Evolutionary conservation across 2,888 invertebrate genomes (phyloP).

Genomic region (Drosophila algonquin): DNA sequence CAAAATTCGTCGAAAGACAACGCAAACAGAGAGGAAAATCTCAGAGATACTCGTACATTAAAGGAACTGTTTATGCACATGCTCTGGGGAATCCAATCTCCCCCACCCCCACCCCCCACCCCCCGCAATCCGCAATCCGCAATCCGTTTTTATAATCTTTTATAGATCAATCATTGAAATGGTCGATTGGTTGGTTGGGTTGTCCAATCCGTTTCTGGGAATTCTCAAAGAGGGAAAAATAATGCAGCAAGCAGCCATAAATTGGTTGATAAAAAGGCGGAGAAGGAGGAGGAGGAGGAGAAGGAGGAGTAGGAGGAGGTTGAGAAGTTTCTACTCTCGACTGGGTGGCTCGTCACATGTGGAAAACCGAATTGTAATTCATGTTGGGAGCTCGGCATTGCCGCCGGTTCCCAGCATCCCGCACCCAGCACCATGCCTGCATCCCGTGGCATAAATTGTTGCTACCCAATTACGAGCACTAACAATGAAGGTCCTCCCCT

Average conservation of each 20-base stretch:
- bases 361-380: slow-evolving; percentile 66
- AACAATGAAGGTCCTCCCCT: slow-evolving; percentile 59
- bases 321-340: slow-evolving; percentile 49
- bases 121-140: no score
- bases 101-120: no score
- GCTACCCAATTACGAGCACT: slow-evolving; percentile 77
- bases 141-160: neutral
- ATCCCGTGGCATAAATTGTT: slow-evolving; percentile 73
- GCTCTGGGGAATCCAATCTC: neutral
- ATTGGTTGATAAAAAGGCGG: neutral
- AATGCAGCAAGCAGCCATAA: slow-evolving; percentile 33
- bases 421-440: slow-evolving; percentile 1
- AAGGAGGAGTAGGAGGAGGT: no score
- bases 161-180: neutral
- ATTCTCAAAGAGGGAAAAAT: slow-evolving; percentile 6
- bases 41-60: neutral
- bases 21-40: slow-evolving; percentile 24
- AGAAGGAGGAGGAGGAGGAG: no score
- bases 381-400: slow-evolving; percentile 45
- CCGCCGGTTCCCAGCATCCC: neutral
- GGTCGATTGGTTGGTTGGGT: neutral
- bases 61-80: slow-evolving; percentile 58
- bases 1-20: slow-evolving; percentile 59
- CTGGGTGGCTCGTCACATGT: slow-evolving; percentile 52
- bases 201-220: neutral